Conservation (phyloP, 2,888 invertebrate genomes). For the Reticulitermes lucifugus region DNA sequence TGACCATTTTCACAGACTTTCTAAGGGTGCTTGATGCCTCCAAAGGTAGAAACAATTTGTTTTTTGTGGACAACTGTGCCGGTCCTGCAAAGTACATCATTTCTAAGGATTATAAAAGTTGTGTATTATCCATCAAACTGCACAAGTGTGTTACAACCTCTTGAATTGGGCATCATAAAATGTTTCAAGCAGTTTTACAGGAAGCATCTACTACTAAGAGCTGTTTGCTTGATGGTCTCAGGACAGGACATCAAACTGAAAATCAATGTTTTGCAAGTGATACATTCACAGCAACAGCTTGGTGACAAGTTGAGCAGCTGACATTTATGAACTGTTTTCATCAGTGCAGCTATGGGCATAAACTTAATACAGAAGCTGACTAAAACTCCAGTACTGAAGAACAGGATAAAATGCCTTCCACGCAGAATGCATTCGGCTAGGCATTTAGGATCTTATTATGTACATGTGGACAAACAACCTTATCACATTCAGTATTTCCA, state of each 20-base stretch:
- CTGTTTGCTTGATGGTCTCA: not conserved
- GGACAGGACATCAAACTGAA: not conserved
- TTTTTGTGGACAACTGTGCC: not conserved
- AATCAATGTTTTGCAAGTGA: not conserved
- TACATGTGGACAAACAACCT: not conserved
- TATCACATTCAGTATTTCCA: not conserved
- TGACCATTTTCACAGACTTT: not conserved
- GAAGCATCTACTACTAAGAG: not conserved
- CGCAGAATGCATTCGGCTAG: not conserved
- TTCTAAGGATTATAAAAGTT: not conserved
- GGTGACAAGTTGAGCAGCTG: not conserved
- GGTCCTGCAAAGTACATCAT: not conserved
- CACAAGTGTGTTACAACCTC: not conserved
- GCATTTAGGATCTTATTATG: not conserved
- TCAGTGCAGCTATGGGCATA: not conserved
- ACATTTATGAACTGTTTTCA: not conserved
- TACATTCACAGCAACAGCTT: not conserved
- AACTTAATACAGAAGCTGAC: not conserved
- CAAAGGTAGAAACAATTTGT: not conserved
- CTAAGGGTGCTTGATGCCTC: not conserved
- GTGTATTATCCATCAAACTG: not conserved
- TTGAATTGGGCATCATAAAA: not conserved
- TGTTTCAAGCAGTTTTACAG: not conserved
- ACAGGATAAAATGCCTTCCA: not conserved
- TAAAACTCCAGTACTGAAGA: not conserved